Percentiles rank a stretch among this genome's conserved stretches.
These are phyloP conservation scores for Pantelozetes paolii DNA, from an alignment of 2,888 invertebrate species.

Conservation along the genomic window DNA sequence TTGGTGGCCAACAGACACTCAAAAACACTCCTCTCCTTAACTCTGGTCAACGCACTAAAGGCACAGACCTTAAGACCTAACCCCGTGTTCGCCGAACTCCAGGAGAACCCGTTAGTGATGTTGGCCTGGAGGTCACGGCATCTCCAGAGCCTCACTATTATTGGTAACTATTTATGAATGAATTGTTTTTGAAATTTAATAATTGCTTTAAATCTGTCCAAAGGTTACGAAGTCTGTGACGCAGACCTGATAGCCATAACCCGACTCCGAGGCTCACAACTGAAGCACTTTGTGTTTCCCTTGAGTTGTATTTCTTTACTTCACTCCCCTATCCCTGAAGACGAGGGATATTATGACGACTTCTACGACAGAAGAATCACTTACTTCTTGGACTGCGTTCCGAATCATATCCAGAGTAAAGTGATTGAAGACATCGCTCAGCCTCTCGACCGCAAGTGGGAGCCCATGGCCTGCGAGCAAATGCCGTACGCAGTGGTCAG, in stretches of 20 bases:
- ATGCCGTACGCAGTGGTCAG: conserved; percentile 36
- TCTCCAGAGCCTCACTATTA: conserved; percentile 60
- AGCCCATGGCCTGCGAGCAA: conserved; percentile 26
- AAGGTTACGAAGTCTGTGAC: conserved; percentile 62
- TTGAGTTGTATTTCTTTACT: conserved; percentile 53
- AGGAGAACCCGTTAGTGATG: conserved; percentile 62
- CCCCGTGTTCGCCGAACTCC: conserved; percentile 46
- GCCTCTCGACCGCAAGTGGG: conserved; percentile 39
- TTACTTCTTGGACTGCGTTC: conserved; percentile 27
- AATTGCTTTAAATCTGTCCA: conserved; percentile 38
- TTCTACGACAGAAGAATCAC: neutral
- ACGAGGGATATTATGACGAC: conserved; percentile 37
- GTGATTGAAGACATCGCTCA: conserved; percentile 21
- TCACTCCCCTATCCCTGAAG: conserved; percentile 48
- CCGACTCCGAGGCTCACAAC: conserved; percentile 59
- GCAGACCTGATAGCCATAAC: conserved; percentile 64
- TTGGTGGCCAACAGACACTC: conserved; percentile 58
- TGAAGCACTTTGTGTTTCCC: conserved; percentile 60
- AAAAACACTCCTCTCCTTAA: conserved; percentile 46
- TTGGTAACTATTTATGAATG: conserved; percentile 47
- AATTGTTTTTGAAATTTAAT: neutral
- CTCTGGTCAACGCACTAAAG: conserved; percentile 31
- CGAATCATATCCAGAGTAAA: neutral
- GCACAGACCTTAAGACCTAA: conserved; percentile 25
- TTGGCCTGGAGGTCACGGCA: conserved; percentile 64